Evolutionary conservation across 2,797 vertebrate species (phyloP).

Genomic region (Austrolebias charrua): DNA sequence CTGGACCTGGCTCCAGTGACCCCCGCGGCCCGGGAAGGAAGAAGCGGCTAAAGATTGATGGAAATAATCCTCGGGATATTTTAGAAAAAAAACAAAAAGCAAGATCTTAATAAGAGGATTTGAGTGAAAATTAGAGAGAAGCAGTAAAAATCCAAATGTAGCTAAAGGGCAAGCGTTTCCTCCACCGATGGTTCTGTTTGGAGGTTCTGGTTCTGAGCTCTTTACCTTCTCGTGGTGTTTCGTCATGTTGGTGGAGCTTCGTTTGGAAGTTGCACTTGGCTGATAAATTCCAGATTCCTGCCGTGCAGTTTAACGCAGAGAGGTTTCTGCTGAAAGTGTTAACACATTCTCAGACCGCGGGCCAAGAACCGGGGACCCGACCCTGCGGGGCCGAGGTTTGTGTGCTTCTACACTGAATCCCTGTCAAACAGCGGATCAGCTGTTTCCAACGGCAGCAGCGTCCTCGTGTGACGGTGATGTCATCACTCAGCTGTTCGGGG

Average conservation of each 20-base stretch:
- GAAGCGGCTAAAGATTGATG: no score
- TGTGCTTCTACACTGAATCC: constrained; percentile 28
- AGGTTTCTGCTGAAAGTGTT: neutral
- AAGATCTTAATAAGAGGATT: no score
- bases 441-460: constrained; percentile 38
- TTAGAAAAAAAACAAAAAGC: no score
- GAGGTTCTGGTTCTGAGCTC: constrained; percentile 7
- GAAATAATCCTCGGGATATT: no score
- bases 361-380: no score
- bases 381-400: no score
- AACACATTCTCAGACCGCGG: no score
- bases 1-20: no score
- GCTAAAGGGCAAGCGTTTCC: neutral
- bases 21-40: no score
- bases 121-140: no score
- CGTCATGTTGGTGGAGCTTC: constrained; percentile 26
- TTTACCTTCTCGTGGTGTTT: constrained; percentile 16
- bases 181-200: neutral
- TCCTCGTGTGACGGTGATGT: constrained; percentile 65
- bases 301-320: neutral
- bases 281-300: neutral
- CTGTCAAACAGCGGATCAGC: constrained; percentile 50
- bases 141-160: neutral
- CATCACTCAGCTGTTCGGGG: constrained; percentile 71
- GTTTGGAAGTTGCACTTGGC: constrained; percentile 9